Conservation (phyloP, 2,797 vertebrate species). For the Natrix natrix region DNA sequence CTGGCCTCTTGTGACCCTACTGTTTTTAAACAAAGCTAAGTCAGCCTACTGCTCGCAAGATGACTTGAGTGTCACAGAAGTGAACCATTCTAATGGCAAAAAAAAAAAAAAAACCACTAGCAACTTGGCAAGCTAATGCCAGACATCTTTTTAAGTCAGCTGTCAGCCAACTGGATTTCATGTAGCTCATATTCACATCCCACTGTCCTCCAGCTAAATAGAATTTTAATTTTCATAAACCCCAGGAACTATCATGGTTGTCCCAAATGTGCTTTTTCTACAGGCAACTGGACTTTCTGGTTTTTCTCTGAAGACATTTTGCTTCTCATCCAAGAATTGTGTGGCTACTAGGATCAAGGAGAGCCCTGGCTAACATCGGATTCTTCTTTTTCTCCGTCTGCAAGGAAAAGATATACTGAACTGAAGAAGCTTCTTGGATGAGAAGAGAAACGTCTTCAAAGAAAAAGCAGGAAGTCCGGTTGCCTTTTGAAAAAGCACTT, state of each 20-base stretch:
- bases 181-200: neutral
- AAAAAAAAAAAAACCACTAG: neutral
- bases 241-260: neutral
- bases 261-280: too few species aligned
- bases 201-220: neutral
- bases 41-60: neutral
- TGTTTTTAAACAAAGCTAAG: neutral
- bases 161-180: neutral
- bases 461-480: too few species aligned
- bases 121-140: neutral
- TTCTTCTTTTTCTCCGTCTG: too few species aligned
- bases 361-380: too few species aligned
- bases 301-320: too few species aligned
- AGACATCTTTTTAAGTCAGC: neutral
- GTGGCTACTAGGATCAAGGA: too few species aligned
- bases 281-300: too few species aligned
- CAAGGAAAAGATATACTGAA: too few species aligned
- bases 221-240: neutral
- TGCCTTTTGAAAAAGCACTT: too few species aligned
- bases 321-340: too few species aligned
- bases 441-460: too few species aligned
- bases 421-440: too few species aligned
- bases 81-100: neutral
- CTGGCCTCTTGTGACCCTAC: neutral
- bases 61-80: neutral